Conservation (phyloP, 2,888 invertebrate genomes). For the Trachelus iudaicus region DNA sequence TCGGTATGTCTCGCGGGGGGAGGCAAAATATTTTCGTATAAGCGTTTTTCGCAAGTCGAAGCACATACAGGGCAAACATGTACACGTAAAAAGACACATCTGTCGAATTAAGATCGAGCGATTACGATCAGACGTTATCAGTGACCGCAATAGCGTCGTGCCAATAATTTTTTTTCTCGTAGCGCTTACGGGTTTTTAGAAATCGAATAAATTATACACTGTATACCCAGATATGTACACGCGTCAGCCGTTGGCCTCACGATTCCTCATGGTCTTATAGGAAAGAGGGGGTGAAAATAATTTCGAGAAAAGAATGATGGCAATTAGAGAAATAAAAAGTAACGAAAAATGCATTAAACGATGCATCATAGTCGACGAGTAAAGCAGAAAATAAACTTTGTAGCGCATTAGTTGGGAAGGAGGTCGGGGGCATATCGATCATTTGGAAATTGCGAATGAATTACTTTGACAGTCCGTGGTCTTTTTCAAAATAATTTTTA, state of each 20-base stretch:
- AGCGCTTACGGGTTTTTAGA: neutral
- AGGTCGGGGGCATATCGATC: neutral
- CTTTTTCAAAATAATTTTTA: conserved; percentile 47
- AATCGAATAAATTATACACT: neutral
- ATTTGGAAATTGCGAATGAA: neutral
- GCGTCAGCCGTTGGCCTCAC: neutral
- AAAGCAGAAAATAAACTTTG: neutral
- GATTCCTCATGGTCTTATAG: neutral
- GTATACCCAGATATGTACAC: neutral
- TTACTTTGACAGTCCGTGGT: conserved; percentile 18
- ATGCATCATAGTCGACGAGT: neutral
- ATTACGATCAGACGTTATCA: neutral
- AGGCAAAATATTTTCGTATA: neutral
- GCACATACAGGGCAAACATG: neutral
- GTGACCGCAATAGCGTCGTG: neutral
- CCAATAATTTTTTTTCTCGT: neutral
- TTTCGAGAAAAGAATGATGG: neutral
- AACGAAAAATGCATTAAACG: conserved; percentile 14
- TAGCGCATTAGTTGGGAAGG: neutral
- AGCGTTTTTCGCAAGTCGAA: neutral
- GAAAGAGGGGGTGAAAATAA: neutral
- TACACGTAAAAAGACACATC: neutral
- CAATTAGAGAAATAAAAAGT: conserved; percentile 19
- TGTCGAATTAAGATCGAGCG: neutral
- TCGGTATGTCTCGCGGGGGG: neutral